Conservation (phyloP, 2,797 vertebrate genomes). For the Cirrhinus molitorella region DNA sequence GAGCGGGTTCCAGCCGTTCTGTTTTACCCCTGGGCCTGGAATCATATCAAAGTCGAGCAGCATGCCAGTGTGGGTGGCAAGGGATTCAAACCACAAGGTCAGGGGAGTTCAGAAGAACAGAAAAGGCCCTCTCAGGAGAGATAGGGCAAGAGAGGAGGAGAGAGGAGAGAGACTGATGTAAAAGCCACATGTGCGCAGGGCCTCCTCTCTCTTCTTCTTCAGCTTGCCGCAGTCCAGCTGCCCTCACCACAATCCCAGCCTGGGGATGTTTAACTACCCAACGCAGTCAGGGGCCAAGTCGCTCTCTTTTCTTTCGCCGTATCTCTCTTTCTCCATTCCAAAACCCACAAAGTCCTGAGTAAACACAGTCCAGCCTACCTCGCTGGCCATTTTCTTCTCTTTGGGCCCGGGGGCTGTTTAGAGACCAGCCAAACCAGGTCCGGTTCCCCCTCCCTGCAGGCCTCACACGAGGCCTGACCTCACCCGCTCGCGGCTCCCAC, state of each 20-base stretch:
- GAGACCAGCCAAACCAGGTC: conserved; percentile 60
- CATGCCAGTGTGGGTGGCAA: conserved; percentile 58
- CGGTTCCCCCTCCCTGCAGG: conserved; percentile 20
- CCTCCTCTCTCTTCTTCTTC: conserved; percentile 45
- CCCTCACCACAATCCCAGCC: conserved; percentile 69
- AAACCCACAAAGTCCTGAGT: conserved; percentile 45
- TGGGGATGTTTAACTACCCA: conserved; percentile 73
- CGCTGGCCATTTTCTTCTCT: conserved; percentile 38
- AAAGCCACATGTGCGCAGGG: conserved; percentile 61
- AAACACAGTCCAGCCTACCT: conserved; percentile 49
- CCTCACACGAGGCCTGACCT: conserved; percentile 56
- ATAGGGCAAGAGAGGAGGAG: conserved; percentile 34
- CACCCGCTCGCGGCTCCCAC: conserved; percentile 43
- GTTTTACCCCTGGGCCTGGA: conserved; percentile 73
- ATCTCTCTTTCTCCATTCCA: conserved; percentile 39
- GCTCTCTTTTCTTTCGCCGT: conserved; percentile 17
- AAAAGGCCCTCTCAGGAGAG: conserved; percentile 52
- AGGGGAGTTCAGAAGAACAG: conserved; percentile 53
- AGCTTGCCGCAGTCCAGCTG: conserved; percentile 70
- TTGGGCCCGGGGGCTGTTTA: conserved; percentile 51
- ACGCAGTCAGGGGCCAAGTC: conserved; percentile 32
- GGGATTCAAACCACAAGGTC: conserved; percentile 58
- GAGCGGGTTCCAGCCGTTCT: conserved; percentile 53
- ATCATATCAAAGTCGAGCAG: conserved; percentile 61
- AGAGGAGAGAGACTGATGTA: conserved; percentile 56